Percentiles rank a stretch among this genome's conserved stretches.
Evolutionary conservation across 2,113 vertebrate species (phyloP).

Genomic region (Tragelaphus scriptus): DNA sequence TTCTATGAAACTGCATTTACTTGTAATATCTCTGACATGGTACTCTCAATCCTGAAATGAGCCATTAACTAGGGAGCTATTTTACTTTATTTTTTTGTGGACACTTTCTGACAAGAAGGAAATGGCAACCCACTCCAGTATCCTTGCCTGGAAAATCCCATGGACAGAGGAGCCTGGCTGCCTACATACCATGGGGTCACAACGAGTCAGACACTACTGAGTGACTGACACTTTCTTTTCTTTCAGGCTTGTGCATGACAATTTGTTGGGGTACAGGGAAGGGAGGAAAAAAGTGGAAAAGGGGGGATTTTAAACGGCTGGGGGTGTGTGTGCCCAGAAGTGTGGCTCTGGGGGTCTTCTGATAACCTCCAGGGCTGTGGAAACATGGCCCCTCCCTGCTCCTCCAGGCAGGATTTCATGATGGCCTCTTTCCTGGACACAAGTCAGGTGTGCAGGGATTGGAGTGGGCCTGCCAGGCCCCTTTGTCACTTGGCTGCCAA

Average conservation of each 20-base stretch:
- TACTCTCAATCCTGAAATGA: neutral
- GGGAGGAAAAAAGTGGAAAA: neutral
- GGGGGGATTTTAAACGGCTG: neutral
- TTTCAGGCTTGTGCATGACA: neutral
- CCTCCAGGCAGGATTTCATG: conserved; percentile 20
- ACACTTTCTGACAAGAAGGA: neutral
- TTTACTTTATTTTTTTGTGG: neutral
- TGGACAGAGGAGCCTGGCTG: neutral
- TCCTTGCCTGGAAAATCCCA: too few species aligned
- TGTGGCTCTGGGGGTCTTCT: neutral
- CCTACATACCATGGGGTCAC: neutral
- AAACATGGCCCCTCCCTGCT: neutral
- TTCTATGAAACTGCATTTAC: neutral
- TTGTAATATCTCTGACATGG: neutral
- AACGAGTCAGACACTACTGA: neutral
- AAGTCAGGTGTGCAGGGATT: conserved; percentile 6
- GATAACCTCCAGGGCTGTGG: neutral
- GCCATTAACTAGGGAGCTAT: neutral
- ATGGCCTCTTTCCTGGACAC: conserved; percentile 41
- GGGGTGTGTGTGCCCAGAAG: neutral
- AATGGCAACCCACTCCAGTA: too few species aligned
- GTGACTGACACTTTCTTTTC: neutral
- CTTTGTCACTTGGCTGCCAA: neutral
- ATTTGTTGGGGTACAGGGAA: neutral
- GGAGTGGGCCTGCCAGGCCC: neutral